Evolutionary conservation across 2,113 vertebrate genomes (phyloP).

Genomic region (Corapipo altera): DNA sequence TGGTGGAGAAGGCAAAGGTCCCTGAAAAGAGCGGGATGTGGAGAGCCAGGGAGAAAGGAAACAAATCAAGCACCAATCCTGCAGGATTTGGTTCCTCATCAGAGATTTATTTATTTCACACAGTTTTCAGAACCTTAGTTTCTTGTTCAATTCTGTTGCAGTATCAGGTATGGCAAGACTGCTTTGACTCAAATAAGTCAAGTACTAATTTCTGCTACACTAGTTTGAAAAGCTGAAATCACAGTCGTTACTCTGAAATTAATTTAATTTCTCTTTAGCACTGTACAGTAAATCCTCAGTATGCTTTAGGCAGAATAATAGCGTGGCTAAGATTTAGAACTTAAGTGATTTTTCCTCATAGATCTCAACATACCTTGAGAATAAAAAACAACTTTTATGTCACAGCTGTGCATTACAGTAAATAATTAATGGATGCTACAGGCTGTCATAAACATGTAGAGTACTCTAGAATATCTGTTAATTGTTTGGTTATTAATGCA

Average conservation of each 20-base stretch:
- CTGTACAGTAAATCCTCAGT: neutral
- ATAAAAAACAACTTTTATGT: neutral
- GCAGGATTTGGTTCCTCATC: neutral
- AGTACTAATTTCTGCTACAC: neutral
- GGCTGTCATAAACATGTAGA: neutral
- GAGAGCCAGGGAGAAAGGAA: neutral
- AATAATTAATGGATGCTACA: neutral
- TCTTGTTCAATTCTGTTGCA: neutral
- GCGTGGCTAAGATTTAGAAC: neutral
- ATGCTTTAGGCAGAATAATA: neutral
- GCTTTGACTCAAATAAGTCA: neutral
- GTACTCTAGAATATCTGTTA: neutral
- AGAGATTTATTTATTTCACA: neutral
- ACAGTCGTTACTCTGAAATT: neutral
- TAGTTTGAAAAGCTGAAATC: neutral
- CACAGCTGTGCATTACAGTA: neutral
- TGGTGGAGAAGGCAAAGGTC: neutral
- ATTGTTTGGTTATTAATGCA: neutral
- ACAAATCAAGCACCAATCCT: neutral
- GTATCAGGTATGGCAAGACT: neutral
- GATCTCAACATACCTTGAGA: neutral
- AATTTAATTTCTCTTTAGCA: neutral
- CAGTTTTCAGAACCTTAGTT: neutral
- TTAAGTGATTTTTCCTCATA: neutral
- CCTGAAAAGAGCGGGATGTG: neutral